These are phyloP conservation scores for Desmodus rotundus DNA, from an alignment of 2,113 vertebrate genomes.

Conservation along the genomic window DNA sequence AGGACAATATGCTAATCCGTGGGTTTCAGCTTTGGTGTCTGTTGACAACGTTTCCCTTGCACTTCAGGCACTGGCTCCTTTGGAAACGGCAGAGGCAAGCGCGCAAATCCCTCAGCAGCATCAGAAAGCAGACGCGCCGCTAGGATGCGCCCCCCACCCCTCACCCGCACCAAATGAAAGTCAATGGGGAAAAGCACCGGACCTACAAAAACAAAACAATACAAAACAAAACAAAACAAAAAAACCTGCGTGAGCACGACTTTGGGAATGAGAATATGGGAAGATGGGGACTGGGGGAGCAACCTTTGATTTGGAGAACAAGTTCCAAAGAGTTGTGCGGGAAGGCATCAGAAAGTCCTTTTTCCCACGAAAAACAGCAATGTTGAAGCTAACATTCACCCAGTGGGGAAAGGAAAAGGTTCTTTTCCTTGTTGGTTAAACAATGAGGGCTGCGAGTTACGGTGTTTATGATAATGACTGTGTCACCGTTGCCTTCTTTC, in stretches of 20 bases:
- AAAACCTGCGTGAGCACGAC: background rate
- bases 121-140: background rate
- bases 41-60: conserved; percentile 4
- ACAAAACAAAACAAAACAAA: too few species aligned
- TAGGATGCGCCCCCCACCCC: background rate
- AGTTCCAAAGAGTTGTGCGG: conserved; percentile 27
- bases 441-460: background rate
- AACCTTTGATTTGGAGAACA: background rate
- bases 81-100: background rate
- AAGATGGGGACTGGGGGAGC: background rate
- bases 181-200: background rate
- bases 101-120: conserved; percentile 25
- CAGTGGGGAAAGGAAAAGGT: background rate
- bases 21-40: conserved; percentile 57
- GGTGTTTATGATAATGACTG: background rate
- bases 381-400: background rate
- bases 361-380: background rate
- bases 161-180: background rate
- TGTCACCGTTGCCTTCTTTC: background rate
- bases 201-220: background rate
- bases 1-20: conserved; percentile 66
- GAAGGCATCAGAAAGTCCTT: background rate
- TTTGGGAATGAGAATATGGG: background rate
- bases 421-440: background rate
- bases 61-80: conserved; percentile 16